These are phyloP conservation scores for Anthoptus insignis DNA, from an alignment of 2,888 invertebrate genomes.

Conservation along the genomic window DNA sequence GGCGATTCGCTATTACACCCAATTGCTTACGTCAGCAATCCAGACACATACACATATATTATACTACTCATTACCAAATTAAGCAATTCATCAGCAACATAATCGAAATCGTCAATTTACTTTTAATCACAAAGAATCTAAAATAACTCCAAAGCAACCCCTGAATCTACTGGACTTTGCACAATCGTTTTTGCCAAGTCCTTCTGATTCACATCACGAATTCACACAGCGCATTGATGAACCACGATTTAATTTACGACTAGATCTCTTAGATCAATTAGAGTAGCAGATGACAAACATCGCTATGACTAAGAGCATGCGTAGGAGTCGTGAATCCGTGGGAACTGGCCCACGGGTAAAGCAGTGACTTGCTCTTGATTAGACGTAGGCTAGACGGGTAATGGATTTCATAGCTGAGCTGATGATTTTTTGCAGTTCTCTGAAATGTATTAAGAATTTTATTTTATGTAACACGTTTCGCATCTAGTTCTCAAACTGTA, in stretches of 20 bases:
- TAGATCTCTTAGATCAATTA: slow-evolving; percentile 82
- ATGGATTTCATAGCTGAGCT: slow-evolving; percentile 39
- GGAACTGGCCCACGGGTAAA: slow-evolving; percentile 63
- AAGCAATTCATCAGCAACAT: too few species aligned
- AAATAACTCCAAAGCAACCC: not conserved
- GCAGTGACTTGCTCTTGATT: slow-evolving; percentile 50
- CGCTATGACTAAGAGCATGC: slow-evolving; percentile 73
- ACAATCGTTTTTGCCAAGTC: slow-evolving; percentile 27
- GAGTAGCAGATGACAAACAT: slow-evolving; percentile 79
- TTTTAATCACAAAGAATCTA: too few species aligned
- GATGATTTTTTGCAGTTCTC: not conserved
- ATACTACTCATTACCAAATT: too few species aligned
- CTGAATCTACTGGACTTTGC: slow-evolving; percentile 4
- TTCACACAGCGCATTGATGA: slow-evolving; percentile 60
- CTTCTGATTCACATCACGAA: slow-evolving; percentile 48
- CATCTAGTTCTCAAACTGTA: not conserved
- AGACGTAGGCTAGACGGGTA: slow-evolving; percentile 56
- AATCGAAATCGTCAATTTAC: too few species aligned
- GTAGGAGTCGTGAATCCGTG: slow-evolving; percentile 77
- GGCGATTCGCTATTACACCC: too few species aligned
- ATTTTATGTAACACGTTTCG: too few species aligned
- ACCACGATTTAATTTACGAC: slow-evolving; percentile 81
- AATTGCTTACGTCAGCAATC: too few species aligned
- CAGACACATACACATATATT: too few species aligned
- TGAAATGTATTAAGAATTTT: too few species aligned